Evolutionary conservation across 2,797 vertebrate species (phyloP).

Genomic region (Balearica regulorum): DNA sequence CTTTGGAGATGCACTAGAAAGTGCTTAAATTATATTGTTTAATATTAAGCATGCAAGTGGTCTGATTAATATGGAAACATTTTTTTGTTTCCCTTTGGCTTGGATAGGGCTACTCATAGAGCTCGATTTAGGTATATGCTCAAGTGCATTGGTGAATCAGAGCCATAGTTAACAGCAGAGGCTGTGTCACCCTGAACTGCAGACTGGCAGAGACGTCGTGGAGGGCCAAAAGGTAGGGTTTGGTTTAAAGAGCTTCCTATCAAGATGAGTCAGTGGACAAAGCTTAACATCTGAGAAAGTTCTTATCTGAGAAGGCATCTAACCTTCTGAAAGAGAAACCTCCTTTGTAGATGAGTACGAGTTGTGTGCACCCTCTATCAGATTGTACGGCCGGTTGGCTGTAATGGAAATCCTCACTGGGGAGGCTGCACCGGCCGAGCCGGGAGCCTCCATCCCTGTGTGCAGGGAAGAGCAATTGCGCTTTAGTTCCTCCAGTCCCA

Average conservation of each 20-base stretch:
- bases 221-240: not conserved
- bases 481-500: not conserved
- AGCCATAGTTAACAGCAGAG: not conserved
- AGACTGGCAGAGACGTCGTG: not conserved
- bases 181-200: not conserved
- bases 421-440: fast-evolving
- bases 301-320: conserved; percentile 20
- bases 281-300: conserved; percentile 13
- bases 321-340: conserved; percentile 17
- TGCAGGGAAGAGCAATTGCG: not conserved
- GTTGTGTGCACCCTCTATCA: not conserved
- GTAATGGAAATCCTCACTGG: not conserved
- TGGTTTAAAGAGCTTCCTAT: conserved; percentile 13
- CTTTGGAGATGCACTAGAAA: not conserved
- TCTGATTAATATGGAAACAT: not conserved
- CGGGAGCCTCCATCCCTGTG: not conserved
- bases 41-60: not conserved
- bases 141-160: not conserved
- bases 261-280: conserved; percentile 1
- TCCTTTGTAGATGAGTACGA: not conserved
- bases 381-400: not conserved
- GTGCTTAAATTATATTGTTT: not conserved
- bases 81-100: not conserved
- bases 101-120: not conserved
- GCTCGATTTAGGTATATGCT: not conserved